Evolutionary conservation across 2,113 vertebrate genomes (phyloP).

Genomic region (Misgurnus anguillicaudatus): DNA sequence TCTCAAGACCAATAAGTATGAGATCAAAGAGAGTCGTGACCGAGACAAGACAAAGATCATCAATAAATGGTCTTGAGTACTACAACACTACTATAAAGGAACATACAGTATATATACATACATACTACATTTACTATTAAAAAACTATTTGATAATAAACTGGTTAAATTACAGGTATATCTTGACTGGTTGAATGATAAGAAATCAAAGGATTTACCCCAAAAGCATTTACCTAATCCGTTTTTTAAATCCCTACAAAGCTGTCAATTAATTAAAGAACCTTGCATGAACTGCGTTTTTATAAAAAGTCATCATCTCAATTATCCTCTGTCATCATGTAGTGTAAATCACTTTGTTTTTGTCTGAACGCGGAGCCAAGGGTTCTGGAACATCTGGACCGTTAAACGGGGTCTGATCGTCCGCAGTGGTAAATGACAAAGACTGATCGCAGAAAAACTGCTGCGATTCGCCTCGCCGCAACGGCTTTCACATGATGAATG

Average conservation of each 20-base stretch:
- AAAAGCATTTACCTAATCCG: constrained; percentile 37
- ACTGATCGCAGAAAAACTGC: constrained; percentile 30
- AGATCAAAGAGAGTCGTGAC: too few relatives aligned
- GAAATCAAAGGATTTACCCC: constrained; percentile 20
- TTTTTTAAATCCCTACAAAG: constrained; percentile 15
- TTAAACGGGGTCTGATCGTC: constrained; percentile 3
- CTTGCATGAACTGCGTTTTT: constrained; percentile 5
- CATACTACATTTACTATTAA: not conserved
- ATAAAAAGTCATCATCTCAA: constrained; percentile 21
- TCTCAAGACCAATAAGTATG: too few relatives aligned
- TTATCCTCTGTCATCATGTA: constrained; percentile 13
- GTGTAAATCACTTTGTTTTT: not conserved
- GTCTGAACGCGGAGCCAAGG: not conserved
- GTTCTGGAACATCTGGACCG: constrained; percentile 7
- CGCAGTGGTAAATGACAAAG: constrained; percentile 16
- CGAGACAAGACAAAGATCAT: too few relatives aligned
- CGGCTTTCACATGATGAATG: constrained; percentile 30
- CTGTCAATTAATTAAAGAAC: constrained; percentile 26
- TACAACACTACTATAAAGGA: too few relatives aligned
- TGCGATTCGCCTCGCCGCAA: constrained; percentile 11
- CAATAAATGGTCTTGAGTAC: too few relatives aligned
- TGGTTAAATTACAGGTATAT: not conserved
- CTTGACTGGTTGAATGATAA: constrained; percentile 3
- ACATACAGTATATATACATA: not conserved
- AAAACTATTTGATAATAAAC: not conserved